These are phyloP conservation scores for Podotricha telesiphe DNA, from an alignment of 2,888 invertebrate genomes.

Conservation along the genomic window DNA sequence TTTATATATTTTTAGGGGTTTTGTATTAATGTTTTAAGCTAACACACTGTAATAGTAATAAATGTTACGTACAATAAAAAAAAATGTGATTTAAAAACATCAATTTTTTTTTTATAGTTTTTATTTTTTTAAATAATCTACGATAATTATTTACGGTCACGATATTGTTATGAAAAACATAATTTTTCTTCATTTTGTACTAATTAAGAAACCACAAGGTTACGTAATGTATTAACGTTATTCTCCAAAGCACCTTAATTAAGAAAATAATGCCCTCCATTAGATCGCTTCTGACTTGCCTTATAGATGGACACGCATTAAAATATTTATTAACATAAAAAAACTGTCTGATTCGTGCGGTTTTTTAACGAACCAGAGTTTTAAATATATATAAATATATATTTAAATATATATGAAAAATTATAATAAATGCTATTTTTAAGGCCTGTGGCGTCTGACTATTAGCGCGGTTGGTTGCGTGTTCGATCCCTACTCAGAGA, in stretches of 20 bases:
- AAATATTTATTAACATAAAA: neutral
- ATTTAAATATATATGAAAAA: too few species aligned
- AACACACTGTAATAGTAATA: too few species aligned
- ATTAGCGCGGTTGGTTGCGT: too few species aligned
- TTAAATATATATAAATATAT: too few species aligned
- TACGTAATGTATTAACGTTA: conserved; percentile 46
- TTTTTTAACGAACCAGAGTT: neutral
- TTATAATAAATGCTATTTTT: too few species aligned
- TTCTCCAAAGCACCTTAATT: conserved; percentile 53
- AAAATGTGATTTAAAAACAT: too few species aligned
- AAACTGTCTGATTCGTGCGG: neutral
- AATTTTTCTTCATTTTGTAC: conserved; percentile 47
- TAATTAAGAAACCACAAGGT: conserved; percentile 51
- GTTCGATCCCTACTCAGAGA: too few species aligned
- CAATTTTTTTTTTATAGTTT: too few species aligned
- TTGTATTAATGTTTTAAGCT: too few species aligned
- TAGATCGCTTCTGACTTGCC: conserved; percentile 40
- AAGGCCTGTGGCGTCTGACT: too few species aligned
- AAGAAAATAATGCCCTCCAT: conserved; percentile 58
- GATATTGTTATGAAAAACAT: conserved; percentile 37
- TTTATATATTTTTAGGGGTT: too few species aligned
- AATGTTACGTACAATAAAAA: too few species aligned
- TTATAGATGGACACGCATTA: neutral
- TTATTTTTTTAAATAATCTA: neutral
- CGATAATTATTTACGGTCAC: neutral